Conservation (phyloP, 2,797 vertebrate species). For the Sternotherus odoratus region DNA sequence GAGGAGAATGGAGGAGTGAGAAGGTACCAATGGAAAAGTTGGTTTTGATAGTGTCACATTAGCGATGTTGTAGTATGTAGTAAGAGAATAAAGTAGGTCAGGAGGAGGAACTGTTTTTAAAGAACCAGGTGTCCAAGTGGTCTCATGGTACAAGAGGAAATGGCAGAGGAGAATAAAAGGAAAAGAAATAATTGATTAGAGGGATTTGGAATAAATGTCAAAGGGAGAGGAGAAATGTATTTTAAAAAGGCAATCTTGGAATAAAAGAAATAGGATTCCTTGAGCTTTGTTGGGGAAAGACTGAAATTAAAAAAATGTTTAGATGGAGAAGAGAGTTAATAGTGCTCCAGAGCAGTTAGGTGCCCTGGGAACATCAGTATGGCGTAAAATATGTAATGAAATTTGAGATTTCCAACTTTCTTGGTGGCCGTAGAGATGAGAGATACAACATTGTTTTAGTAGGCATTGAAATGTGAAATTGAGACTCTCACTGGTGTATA, state of each 20-base stretch:
- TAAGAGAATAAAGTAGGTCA: not conserved
- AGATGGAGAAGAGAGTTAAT: not conserved
- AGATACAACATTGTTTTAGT: not conserved
- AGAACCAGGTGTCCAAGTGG: not conserved
- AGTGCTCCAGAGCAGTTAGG: not conserved
- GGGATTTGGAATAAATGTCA: not conserved
- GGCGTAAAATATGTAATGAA: not conserved
- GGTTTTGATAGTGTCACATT: not conserved
- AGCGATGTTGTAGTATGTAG: not conserved
- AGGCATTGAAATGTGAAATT: conserved; percentile 30
- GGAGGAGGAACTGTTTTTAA: not conserved
- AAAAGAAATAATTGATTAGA: not conserved
- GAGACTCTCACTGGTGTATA: not conserved
- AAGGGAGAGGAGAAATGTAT: not conserved
- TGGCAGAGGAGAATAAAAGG: not conserved
- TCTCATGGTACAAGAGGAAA: not conserved
- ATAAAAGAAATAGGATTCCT: not conserved
- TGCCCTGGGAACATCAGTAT: fast-evolving
- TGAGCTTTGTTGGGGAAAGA: not conserved
- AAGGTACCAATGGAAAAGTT: not conserved
- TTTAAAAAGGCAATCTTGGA: not conserved
- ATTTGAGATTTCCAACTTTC: not conserved
- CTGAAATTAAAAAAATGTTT: not conserved
- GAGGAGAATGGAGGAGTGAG: not conserved
- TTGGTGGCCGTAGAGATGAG: not conserved